Evolutionary conservation across 2,113 vertebrate genomes (phyloP).

Genomic region (Siniperca knerii): DNA sequence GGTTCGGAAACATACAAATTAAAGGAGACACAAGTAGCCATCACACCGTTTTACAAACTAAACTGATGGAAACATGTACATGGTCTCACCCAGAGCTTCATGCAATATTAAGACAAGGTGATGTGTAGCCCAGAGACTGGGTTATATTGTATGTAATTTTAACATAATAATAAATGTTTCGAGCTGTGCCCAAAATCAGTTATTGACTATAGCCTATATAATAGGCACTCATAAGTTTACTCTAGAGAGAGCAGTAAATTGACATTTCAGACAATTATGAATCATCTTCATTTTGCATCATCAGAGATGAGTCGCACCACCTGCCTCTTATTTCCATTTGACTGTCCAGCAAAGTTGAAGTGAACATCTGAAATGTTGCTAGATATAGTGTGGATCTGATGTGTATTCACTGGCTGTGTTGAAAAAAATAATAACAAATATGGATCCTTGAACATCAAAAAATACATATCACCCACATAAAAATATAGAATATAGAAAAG

Average conservation of each 20-base stretch:
- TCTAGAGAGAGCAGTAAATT: neutral
- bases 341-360: neutral
- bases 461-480: neutral
- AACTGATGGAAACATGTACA: neutral
- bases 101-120: neutral
- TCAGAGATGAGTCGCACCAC: neutral
- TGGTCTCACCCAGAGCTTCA: neutral
- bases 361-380: neutral
- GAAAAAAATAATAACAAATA: neutral
- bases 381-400: neutral
- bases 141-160: neutral
- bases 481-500: too few relatives aligned
- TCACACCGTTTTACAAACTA: too few relatives aligned
- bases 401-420: neutral
- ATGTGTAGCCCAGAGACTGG: neutral
- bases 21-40: neutral
- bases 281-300: neutral
- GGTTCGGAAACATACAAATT: neutral
- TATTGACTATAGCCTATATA: neutral
- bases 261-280: neutral
- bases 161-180: neutral
- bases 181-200: neutral
- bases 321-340: neutral
- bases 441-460: neutral
- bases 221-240: neutral